These are phyloP conservation scores for Neosilurus hyrtlii DNA, from an alignment of 2,797 vertebrate genomes.

Conservation along the genomic window DNA sequence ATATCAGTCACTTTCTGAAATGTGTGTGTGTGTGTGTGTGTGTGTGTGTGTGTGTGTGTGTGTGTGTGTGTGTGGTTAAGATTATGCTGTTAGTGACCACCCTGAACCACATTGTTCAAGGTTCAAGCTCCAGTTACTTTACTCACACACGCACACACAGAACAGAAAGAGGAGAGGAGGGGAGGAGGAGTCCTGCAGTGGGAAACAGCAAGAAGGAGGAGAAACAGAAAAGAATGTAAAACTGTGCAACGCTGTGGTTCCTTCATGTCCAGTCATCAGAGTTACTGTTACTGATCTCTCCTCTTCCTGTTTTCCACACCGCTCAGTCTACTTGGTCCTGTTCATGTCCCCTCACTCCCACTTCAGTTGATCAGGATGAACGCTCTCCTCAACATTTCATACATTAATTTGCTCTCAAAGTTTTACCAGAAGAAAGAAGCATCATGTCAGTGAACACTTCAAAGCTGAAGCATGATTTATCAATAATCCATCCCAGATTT, in stretches of 20 bases:
- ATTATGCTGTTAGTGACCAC: background rate
- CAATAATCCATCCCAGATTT: too few species aligned
- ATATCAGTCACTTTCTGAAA: conserved; percentile 32
- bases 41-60: background rate
- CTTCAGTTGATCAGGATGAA: too few species aligned
- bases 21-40: background rate
- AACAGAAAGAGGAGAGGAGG: too few species aligned
- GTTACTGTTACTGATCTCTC: background rate
- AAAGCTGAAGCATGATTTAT: too few species aligned
- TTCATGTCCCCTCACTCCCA: background rate
- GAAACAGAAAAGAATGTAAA: conserved; percentile 6
- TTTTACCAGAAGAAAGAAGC: too few species aligned
- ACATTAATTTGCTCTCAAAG: too few species aligned
- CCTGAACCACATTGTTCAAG: too few species aligned
- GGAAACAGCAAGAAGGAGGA: background rate
- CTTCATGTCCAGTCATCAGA: background rate
- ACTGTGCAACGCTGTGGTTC: background rate
- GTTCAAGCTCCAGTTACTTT: background rate
- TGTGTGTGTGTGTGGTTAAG: background rate
- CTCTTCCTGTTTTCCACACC: background rate
- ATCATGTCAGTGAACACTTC: too few species aligned
- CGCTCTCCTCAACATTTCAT: background rate
- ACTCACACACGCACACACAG: background rate
- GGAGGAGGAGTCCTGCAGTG: background rate
- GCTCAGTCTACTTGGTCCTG: background rate